Percentiles rank a stretch among this genome's conserved stretches.
phyloP scores from a whole-genome alignment of 2,113 vertebrate species.

The Alces alces region DNA sequence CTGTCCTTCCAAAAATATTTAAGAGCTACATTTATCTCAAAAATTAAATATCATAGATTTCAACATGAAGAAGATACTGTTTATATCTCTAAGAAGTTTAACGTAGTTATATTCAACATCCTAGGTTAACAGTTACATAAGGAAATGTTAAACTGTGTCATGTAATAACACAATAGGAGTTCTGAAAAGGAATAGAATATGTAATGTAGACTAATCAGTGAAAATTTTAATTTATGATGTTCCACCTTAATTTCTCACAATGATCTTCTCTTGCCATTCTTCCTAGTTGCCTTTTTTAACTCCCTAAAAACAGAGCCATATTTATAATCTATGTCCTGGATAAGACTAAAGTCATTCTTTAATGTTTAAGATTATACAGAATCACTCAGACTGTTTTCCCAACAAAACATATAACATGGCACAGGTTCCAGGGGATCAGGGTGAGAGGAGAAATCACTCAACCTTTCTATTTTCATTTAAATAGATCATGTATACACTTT shows the following conservation, averaged over 20 bases:
- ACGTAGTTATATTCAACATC: not conserved
- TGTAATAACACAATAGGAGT: not conserved
- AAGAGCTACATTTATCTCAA: not conserved
- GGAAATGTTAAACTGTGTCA: conserved; percentile 15
- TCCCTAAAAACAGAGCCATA: not conserved
- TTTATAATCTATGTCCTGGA: not conserved
- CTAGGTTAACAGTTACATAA: conserved; percentile 16
- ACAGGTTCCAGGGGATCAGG: not conserved
- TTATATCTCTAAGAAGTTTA: conserved; percentile 35
- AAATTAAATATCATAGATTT: not conserved
- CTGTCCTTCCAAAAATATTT: not conserved
- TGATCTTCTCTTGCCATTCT: not conserved
- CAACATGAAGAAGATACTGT: not conserved
- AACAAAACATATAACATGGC: not conserved
- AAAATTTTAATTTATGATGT: not conserved
- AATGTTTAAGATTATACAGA: not conserved
- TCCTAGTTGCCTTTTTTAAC: conserved; percentile 4
- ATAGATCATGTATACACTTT: not conserved
- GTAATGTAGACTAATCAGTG: not conserved
- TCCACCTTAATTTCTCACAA: not conserved
- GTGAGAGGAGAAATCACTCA: not conserved
- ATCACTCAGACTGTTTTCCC: not conserved
- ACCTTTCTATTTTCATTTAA: not conserved
- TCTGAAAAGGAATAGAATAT: not conserved
- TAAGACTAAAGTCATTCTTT: not conserved